Percentiles rank a stretch among this genome's conserved stretches.
Evolutionary conservation across 2,113 vertebrate species (phyloP).

Genomic region (Raja brachyura): DNA sequence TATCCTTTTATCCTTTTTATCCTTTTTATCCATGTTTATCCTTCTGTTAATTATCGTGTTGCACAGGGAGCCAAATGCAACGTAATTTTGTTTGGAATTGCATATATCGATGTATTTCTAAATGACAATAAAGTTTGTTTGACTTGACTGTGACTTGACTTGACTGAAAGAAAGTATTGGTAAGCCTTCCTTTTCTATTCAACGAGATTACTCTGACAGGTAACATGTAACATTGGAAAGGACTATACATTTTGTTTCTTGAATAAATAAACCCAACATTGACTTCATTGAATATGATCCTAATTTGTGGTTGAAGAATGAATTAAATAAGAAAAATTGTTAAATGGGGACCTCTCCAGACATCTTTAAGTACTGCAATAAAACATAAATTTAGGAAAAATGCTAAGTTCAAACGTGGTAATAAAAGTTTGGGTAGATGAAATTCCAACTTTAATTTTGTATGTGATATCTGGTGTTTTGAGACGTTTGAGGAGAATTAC

Average conservation of each 20-base stretch:
- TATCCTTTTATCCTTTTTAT: too few species aligned
- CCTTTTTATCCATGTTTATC: too few species aligned
- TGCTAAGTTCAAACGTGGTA: not conserved
- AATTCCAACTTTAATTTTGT: not conserved
- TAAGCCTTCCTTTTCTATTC: not conserved
- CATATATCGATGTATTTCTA: too few species aligned
- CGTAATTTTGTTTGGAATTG: too few species aligned
- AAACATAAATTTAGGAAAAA: not conserved
- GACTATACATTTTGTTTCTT: not conserved
- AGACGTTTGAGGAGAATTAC: not conserved
- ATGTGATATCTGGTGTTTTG: not conserved
- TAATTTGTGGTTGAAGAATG: not conserved
- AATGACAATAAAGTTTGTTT: too few species aligned
- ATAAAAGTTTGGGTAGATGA: not conserved
- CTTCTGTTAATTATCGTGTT: too few species aligned
- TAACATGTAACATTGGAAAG: not conserved
- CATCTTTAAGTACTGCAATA: not conserved
- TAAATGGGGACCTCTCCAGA: slow-evolving; percentile 16
- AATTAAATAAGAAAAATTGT: not conserved
- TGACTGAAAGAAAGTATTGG: not conserved
- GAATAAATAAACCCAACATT: not conserved
- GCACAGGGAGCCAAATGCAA: too few species aligned
- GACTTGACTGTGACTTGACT: too few species aligned
- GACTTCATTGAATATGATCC: not conserved
- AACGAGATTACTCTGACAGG: too few species aligned